A percentile compares a stretch with the other conserved stretches of the same genome.
These are phyloP conservation scores for Arrhopalites spinosus DNA, from an alignment of 2,888 invertebrate species.

Conservation along the genomic window DNA sequence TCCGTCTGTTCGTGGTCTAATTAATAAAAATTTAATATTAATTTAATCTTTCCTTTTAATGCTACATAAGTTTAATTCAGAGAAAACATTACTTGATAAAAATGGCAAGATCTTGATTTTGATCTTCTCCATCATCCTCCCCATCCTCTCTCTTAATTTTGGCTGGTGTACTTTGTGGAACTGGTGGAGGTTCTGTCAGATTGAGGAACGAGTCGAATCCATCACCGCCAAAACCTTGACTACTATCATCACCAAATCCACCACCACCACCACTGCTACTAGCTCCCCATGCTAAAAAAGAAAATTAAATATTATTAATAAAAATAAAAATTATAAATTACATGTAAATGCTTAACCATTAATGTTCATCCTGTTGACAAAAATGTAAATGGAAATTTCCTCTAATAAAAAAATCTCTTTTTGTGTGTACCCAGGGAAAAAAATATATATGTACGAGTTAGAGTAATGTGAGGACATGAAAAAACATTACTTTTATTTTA, in stretches of 20 bases:
- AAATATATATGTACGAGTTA: too few species aligned
- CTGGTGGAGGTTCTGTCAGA: constrained; percentile 73
- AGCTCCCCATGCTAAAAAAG: constrained; percentile 60
- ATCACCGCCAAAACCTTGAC: constrained; percentile 72
- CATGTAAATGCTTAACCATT: too few species aligned
- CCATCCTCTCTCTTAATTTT: constrained; percentile 59
- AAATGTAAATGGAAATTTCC: too few species aligned
- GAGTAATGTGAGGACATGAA: too few species aligned
- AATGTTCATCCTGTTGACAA: too few species aligned
- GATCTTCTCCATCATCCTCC: constrained; percentile 56
- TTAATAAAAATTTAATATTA: not conserved
- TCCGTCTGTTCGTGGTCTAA: constrained; percentile 54
- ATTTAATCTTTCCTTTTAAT: not conserved
- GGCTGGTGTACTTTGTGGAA: constrained; percentile 71
- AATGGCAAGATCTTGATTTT: constrained; percentile 56
- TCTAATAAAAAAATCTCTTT: too few species aligned
- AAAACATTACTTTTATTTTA: too few species aligned
- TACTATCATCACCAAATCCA: constrained; percentile 62
- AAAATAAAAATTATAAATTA: too few species aligned
- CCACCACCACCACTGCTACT: constrained; percentile 68
- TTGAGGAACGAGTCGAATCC: constrained; percentile 66
- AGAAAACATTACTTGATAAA: constrained; percentile 56
- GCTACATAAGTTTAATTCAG: not conserved
- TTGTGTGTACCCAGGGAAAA: too few species aligned
- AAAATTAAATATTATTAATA: not conserved